Percentiles rank a stretch among this genome's conserved stretches.
Conservation (phyloP, 92 coral and sea anemone species). For the Virgularia gustaviana region DNA sequence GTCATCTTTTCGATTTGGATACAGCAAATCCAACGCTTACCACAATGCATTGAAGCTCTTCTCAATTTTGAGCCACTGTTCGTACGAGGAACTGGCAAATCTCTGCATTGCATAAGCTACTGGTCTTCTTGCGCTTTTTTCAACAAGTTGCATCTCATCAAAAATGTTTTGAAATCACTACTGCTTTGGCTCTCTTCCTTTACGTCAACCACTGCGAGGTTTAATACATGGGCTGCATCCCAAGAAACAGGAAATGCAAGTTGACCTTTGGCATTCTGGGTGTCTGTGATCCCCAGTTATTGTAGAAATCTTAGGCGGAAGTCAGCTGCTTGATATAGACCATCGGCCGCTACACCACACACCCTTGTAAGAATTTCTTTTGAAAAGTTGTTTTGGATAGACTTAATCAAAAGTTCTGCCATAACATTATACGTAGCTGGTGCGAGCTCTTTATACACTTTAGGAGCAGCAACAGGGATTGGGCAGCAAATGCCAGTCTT, state of each 20-base stretch:
- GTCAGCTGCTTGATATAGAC: conserved; percentile 46
- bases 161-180: conserved; percentile 33
- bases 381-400: conserved; percentile 30
- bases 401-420: conserved; percentile 34
- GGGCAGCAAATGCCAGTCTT: conserved; percentile 42
- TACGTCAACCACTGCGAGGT: conserved; percentile 35
- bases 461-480: conserved; percentile 43
- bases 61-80: conserved; percentile 4
- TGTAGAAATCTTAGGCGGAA: conserved; percentile 34
- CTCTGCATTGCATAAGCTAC: conserved; percentile 8
- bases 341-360: conserved; percentile 39
- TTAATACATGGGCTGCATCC: conserved; percentile 46
- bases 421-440: conserved; percentile 39
- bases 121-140: conserved; percentile 7
- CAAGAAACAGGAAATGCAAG: conserved; percentile 44
- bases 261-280: conserved; percentile 3
- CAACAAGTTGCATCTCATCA: conserved; percentile 32
- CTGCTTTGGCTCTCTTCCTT: conserved; percentile 33
- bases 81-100: conserved; percentile 16
- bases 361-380: conserved; percentile 37
- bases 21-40: no score
- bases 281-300: conserved; percentile 24
- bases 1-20: not conserved
- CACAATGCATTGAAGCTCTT: not conserved
- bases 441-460: conserved; percentile 32